Evolutionary conservation across 1,140 invertebrate genomes (phyloP).

Genomic region (Listronotus bonariensis): DNA sequence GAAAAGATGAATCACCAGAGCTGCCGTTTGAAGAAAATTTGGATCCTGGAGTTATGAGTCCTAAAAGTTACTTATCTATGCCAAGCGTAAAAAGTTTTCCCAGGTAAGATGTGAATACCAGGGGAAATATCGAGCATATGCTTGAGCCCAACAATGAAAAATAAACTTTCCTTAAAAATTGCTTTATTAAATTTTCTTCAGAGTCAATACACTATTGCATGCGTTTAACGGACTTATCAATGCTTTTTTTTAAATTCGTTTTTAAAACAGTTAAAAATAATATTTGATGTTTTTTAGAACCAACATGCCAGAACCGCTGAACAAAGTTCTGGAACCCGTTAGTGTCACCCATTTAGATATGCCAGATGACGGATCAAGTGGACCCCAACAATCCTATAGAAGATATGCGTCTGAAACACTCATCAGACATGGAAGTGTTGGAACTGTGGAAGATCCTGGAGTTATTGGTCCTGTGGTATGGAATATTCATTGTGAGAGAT

Average conservation of each 20-base stretch:
- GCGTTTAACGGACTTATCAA: too few relatives aligned
- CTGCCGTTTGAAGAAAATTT: constrained; percentile 44
- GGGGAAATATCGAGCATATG: too few relatives aligned
- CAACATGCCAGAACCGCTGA: constrained; percentile 72
- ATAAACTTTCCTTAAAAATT: neutral
- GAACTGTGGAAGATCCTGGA: constrained; percentile 72
- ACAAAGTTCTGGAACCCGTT: constrained; percentile 75
- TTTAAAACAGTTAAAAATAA: too few relatives aligned
- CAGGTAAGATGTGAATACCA: constrained; percentile 51
- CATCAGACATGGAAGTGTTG: constrained; percentile 63
- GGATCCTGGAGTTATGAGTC: constrained; percentile 59
- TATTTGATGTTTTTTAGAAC: constrained; percentile 58
- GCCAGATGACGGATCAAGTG: constrained; percentile 57
- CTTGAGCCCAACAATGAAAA: constrained; percentile 10
- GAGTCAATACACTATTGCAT: too few relatives aligned
- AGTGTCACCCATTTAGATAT: constrained; percentile 68
- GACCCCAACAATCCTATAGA: constrained; percentile 21
- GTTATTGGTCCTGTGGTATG: constrained; percentile 82
- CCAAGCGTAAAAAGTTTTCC: constrained; percentile 80
- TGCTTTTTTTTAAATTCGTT: too few relatives aligned
- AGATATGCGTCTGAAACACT: constrained; percentile 24
- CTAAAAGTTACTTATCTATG: constrained; percentile 79
- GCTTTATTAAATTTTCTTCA: too few relatives aligned
- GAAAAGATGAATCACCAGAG: constrained; percentile 42
- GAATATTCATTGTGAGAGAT: constrained; percentile 68